Percentiles rank a stretch among this genome's conserved stretches.
phyloP scores from a whole-genome alignment of 2,113 vertebrate genomes.

The Etheostoma spectabile region DNA sequence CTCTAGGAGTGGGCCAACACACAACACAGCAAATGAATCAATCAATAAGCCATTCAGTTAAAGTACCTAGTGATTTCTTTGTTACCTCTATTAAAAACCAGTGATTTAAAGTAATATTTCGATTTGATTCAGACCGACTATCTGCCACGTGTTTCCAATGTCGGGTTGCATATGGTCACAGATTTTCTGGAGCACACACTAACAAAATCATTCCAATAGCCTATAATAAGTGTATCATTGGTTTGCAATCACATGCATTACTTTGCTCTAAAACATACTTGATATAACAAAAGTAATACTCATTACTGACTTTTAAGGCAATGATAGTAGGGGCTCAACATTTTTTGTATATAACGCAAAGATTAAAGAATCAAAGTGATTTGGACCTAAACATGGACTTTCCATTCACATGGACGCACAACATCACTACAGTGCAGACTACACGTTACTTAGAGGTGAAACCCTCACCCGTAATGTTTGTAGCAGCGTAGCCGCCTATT shows the following conservation, averaged over 20 bases:
- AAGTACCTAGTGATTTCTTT: background rate
- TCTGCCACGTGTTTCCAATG: background rate
- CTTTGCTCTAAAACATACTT: background rate
- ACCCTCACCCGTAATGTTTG: background rate
- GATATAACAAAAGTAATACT: background rate
- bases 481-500: background rate
- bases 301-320: background rate
- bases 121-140: background rate
- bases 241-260: background rate
- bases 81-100: background rate
- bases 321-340: background rate
- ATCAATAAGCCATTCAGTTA: background rate
- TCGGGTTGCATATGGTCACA: background rate
- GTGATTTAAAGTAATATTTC: background rate
- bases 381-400: background rate
- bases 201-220: background rate
- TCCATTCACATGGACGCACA: background rate
- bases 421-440: background rate
- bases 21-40: slow-evolving; percentile 20
- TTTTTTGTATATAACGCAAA: no score
- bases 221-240: no score
- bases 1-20: slow-evolving; percentile 66
- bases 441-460: background rate
- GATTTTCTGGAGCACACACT: background rate
- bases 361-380: background rate